These are phyloP conservation scores for Clarias batrachus DNA, from an alignment of 2,113 vertebrate species.

Conservation along the genomic window DNA sequence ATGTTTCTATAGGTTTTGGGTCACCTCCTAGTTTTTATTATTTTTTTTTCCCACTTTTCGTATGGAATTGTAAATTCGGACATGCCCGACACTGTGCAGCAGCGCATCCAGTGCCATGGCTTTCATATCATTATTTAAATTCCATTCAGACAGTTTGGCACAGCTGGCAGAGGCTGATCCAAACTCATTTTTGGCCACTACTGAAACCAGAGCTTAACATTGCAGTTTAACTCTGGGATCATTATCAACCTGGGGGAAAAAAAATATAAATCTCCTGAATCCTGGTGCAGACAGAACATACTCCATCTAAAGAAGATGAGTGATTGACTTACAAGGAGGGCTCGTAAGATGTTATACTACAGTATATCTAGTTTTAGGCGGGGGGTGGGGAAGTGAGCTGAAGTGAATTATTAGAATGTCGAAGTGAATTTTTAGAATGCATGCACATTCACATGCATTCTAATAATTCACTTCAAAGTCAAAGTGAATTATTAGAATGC, in stretches of 20 bases:
- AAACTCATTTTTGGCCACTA: neutral
- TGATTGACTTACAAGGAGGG: neutral
- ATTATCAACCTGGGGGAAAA: neutral
- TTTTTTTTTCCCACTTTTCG: neutral
- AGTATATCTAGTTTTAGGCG: too few relatives aligned
- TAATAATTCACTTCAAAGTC: too few relatives aligned
- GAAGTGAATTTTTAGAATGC: too few relatives aligned
- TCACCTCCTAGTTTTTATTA: neutral
- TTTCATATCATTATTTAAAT: neutral
- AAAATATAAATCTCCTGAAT: neutral
- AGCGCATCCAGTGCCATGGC: neutral
- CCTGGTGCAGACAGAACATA: neutral
- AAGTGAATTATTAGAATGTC: too few relatives aligned
- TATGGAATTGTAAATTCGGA: neutral
- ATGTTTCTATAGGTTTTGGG: neutral
- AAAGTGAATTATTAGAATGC: too few relatives aligned
- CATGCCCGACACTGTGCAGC: neutral
- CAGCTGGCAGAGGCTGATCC: conserved; percentile 13
- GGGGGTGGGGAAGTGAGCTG: too few relatives aligned
- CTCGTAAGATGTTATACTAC: neutral
- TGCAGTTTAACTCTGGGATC: neutral
- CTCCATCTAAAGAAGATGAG: neutral
- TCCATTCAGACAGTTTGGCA: conserved; percentile 5
- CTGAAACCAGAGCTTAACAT: neutral
- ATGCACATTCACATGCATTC: too few relatives aligned